These are phyloP conservation scores for Globia sparganii DNA, from an alignment of 2,888 invertebrate species.

Conservation along the genomic window DNA sequence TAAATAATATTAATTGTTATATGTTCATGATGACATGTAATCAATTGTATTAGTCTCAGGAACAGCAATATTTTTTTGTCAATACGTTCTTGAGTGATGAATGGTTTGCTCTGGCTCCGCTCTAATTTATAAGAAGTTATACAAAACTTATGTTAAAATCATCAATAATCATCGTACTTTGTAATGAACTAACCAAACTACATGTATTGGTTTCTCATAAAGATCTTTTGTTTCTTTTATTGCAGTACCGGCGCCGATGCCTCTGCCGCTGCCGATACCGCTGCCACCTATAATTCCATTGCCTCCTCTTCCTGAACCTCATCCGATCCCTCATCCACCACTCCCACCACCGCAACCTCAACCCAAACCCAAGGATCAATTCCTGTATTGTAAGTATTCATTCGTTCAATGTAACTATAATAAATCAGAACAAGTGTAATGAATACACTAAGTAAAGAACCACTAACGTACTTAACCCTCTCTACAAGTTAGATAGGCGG, in stretches of 20 bases:
- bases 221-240: background rate
- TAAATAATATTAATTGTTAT: background rate
- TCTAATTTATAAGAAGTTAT: background rate
- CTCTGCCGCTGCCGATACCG: conserved; percentile 37
- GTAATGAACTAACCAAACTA: background rate
- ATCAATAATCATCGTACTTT: background rate
- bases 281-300: conserved; percentile 23
- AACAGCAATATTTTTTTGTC: background rate
- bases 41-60: background rate
- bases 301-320: conserved; percentile 26
- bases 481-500: background rate
- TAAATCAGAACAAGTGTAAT: background rate
- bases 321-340: conserved; percentile 31
- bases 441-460: background rate
- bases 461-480: conserved; percentile 18
- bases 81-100: background rate
- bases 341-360: conserved; percentile 25
- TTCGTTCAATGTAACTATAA: background rate
- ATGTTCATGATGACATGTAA: background rate
- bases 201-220: background rate
- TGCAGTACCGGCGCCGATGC: conserved; percentile 47
- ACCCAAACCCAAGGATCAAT: conserved; percentile 26
- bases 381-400: conserved; percentile 59
- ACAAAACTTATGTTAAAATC: background rate
- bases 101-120: background rate